Evolutionary conservation across 2,113 vertebrate species (phyloP), one percentile per base, ranked within the genome.

Genomic region (Lamprologus tigripictilis): DNA sequence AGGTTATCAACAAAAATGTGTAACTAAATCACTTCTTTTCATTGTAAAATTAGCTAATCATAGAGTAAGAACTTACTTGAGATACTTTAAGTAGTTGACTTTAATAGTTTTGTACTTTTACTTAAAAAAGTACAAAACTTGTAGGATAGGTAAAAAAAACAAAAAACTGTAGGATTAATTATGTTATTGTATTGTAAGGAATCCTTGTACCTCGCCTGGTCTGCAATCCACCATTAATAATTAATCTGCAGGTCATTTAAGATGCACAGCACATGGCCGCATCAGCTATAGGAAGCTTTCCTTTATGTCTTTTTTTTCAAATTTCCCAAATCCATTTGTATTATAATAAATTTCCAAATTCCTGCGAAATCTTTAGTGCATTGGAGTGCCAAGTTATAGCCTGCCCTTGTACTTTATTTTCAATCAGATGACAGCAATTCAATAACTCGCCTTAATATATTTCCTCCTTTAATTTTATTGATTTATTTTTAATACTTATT

Each of bases 191-290:
- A 23, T 42, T 42, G 19, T 51, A 12, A 33, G 7, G 4, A 47
- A 78, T 78, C 73, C 45, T 79, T 49, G 17, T 35, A 33, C 17
- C 11, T 35, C 5, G 17, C 3, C 76, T 80, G 17, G 10, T 78
- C 16, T 8, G 26, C 71, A 49, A 31, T 19, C 71, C 26, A 16
- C 42, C 11, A 85, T 91, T 19, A 90, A 91, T 89, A 80, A 90
- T 90, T 54, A 13, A 92, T 85, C 17, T 54, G 82, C 79, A 71
- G 49, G 76, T 92, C 12, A 90, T 92, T 86, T 92, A 28, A 76
- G 35, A 90, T 92, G 88, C 88, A 88, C n/a, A 88, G 81, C 88
- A 91, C 88, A 63, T 88, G 88, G 87, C 9, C 11, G 42, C 6
- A 45, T 61, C 6, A 47, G 11, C 9, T 42, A 9, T 40, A 0